These are phyloP conservation scores for Drosophila algonquin DNA, from an alignment of 2,888 invertebrate species.

Conservation along the genomic window DNA sequence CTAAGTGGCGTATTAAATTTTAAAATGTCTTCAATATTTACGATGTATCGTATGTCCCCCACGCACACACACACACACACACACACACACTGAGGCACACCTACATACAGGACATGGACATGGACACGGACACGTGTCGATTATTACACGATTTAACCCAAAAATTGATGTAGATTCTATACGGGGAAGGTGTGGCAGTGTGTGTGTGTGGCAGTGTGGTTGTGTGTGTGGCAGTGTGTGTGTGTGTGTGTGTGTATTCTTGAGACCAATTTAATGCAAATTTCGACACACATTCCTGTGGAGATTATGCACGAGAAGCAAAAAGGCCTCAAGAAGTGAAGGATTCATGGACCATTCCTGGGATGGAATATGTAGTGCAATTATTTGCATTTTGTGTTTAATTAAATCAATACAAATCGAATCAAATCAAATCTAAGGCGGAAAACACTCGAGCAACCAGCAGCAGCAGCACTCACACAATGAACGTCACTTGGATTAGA, in stretches of 20 bases:
- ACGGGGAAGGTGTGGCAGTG: not conserved
- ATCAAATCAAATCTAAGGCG: not conserved
- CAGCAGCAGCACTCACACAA: slow-evolving; percentile 41
- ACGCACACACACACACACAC: too few species aligned
- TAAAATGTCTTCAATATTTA: slow-evolving; percentile 79
- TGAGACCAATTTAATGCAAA: slow-evolving; percentile 54
- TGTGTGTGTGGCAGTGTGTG: slow-evolving; percentile 4
- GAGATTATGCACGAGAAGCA: slow-evolving; percentile 54
- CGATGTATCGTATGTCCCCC: slow-evolving; percentile 44
- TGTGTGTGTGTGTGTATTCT: slow-evolving; percentile 27
- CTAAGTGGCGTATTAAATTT: slow-evolving; percentile 79
- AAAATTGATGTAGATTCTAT: slow-evolving; percentile 41
- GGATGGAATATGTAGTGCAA: slow-evolving; percentile 16
- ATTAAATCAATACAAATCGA: slow-evolving; percentile 69
- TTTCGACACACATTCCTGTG: slow-evolving; percentile 57
- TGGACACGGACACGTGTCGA: slow-evolving; percentile 66
- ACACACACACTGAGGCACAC: slow-evolving; percentile 19
- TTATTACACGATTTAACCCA: slow-evolving; percentile 63
- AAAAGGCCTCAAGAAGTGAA: slow-evolving; percentile 22
- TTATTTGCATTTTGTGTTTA: slow-evolving; percentile 57
- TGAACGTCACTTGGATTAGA: slow-evolving; percentile 30
- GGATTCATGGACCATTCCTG: slow-evolving; percentile 21
- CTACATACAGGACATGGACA: slow-evolving; percentile 3
- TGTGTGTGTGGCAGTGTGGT: slow-evolving; percentile 1
- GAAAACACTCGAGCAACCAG: slow-evolving; percentile 16